Conservation (phyloP, 2,888 invertebrate genomes). For the Loripinus fragilis region DNA sequence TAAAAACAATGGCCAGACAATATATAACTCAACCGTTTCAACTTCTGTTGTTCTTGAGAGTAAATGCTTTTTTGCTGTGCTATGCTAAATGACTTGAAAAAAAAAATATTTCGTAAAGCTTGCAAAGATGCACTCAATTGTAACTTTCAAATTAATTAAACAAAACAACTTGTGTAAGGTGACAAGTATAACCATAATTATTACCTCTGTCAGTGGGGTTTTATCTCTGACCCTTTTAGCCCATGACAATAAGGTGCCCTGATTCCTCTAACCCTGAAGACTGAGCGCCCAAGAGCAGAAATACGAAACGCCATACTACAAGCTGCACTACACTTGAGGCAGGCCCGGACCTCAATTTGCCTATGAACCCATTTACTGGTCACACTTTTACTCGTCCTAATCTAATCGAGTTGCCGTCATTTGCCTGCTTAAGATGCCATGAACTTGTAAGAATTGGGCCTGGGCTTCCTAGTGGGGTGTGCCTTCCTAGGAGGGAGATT, state of each 20-base stretch:
- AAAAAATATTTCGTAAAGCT: too few relatives aligned
- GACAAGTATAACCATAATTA: conserved; percentile 2
- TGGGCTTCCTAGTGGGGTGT: conserved; percentile 6
- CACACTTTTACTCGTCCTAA: conserved; percentile 14
- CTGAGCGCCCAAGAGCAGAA: conserved; percentile 14
- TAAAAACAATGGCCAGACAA: too few relatives aligned
- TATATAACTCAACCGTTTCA: too few relatives aligned
- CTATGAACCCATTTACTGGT: conserved; percentile 13
- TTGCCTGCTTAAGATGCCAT: conserved; percentile 16
- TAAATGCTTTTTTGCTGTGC: too few relatives aligned
- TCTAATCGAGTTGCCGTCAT: background rate
- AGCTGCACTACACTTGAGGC: conserved; percentile 7
- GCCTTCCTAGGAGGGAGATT: conserved; percentile 11
- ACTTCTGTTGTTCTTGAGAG: too few relatives aligned
- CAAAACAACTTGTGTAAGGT: background rate
- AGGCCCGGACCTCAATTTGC: conserved; percentile 13
- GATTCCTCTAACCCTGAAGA: conserved; percentile 8
- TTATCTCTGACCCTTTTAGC: conserved; percentile 12
- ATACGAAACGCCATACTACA: background rate
- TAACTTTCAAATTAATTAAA: too few relatives aligned
- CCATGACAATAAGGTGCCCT: conserved; percentile 14
- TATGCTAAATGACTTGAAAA: too few relatives aligned
- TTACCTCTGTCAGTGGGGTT: conserved; percentile 8
- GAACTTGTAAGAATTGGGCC: background rate
- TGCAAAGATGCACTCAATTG: too few relatives aligned